Conservation (phyloP, 2,113 vertebrate genomes). For the Scalopus aquaticus region DNA sequence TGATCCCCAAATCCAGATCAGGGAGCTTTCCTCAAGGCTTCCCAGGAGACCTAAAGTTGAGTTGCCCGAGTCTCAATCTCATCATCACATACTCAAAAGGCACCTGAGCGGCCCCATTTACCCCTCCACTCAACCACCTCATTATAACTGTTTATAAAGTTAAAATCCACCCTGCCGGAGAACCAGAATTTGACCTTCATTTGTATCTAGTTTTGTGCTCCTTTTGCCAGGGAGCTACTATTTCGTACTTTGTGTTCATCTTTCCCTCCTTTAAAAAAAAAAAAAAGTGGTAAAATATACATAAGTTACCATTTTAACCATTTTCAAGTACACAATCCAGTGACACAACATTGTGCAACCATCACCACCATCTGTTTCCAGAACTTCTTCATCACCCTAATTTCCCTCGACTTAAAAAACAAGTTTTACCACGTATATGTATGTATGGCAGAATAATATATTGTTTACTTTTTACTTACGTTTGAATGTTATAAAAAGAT, state of each 20-base stretch:
- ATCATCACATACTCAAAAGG: too few relatives aligned
- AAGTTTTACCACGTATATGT: background rate
- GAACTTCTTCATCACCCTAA: background rate
- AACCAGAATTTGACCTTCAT: background rate
- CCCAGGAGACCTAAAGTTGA: too few relatives aligned
- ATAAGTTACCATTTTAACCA: background rate
- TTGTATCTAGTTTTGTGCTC: accelerated
- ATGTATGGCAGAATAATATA: background rate
- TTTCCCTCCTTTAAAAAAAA: background rate
- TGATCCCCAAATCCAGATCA: background rate
- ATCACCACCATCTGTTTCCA: background rate
- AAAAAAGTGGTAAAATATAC: background rate
- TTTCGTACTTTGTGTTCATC: background rate
- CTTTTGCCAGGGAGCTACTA: background rate
- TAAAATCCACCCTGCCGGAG: background rate
- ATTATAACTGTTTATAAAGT: background rate
- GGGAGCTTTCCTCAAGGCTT: too few relatives aligned
- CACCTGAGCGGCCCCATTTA: accelerated
- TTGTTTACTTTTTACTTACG: background rate
- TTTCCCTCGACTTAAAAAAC: background rate
- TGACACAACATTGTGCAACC: accelerated
- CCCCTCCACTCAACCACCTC: background rate
- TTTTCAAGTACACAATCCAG: background rate
- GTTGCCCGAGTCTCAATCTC: background rate
- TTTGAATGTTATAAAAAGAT: background rate